Percentiles rank a stretch among this genome's conserved stretches.
phyloP scores from a whole-genome alignment of 2,797 vertebrate genomes.

The Myotis findleyi region DNA sequence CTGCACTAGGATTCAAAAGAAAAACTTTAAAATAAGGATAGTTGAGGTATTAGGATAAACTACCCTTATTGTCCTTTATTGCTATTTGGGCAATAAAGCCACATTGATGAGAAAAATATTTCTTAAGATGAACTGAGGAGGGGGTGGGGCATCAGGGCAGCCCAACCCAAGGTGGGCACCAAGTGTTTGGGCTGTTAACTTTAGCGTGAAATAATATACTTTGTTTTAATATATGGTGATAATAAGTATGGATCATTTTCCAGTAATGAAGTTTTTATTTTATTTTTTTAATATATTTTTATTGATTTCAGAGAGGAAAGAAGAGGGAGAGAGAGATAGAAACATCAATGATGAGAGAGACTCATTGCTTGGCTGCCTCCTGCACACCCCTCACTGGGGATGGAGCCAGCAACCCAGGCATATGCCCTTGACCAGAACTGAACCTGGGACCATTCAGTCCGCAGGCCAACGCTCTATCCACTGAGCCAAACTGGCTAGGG shows the following conservation, averaged over 20 bases:
- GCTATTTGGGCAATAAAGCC: neutral
- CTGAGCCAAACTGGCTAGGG: too few relatives aligned
- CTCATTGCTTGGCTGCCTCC: too few relatives aligned
- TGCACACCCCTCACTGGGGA: too few relatives aligned
- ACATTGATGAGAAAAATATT: neutral
- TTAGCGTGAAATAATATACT: neutral
- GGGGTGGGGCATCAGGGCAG: neutral
- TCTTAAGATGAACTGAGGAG: neutral
- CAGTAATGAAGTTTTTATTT: neutral
- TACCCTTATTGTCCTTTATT: neutral
- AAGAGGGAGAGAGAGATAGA: too few relatives aligned
- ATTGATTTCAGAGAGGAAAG: too few relatives aligned
- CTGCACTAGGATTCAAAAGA: constrained; percentile 17
- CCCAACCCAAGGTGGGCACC: neutral
- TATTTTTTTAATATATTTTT: neutral
- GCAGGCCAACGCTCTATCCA: too few relatives aligned
- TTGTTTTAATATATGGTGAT: neutral
- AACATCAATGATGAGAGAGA: too few relatives aligned
- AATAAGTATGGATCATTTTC: neutral
- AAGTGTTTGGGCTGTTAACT: neutral
- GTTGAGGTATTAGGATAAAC: neutral
- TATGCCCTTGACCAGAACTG: too few relatives aligned
- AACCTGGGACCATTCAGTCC: too few relatives aligned
- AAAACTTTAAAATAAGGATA: neutral
- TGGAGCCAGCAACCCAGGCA: too few relatives aligned